Conservation (phyloP, 2,797 vertebrate species). For the Cyprinella venusta region DNA sequence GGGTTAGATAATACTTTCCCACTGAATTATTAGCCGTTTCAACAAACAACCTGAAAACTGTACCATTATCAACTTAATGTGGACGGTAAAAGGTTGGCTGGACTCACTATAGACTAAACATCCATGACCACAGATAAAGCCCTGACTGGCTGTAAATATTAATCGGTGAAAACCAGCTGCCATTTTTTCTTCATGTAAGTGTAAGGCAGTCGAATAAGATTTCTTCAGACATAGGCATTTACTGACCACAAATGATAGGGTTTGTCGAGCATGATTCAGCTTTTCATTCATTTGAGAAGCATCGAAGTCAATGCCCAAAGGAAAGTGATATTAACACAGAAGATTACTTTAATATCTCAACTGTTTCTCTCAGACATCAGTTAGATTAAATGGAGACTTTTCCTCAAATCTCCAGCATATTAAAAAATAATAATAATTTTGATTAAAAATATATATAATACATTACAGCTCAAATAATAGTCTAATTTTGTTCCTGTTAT, state of each 20-base stretch:
- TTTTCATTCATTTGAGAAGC: conserved; percentile 39
- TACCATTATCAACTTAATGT: background rate
- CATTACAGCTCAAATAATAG: background rate
- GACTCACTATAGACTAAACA: conserved; percentile 65
- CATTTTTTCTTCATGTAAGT: conserved; percentile 6
- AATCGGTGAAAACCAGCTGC: conserved; percentile 19
- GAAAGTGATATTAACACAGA: background rate
- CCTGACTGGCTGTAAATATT: conserved; percentile 7
- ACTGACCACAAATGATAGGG: conserved; percentile 23
- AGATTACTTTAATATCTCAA: background rate
- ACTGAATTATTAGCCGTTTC: too few species aligned
- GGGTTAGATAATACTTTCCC: background rate
- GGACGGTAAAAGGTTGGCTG: conserved; percentile 22
- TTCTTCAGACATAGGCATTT: conserved; percentile 15
- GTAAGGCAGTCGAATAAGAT: conserved; percentile 17
- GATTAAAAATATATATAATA: background rate
- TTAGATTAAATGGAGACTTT: background rate
- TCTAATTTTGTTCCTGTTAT: background rate
- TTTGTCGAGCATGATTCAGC: conserved; percentile 22
- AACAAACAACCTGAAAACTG: too few species aligned
- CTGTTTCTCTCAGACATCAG: background rate
- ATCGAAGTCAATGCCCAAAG: background rate
- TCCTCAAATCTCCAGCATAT: background rate
- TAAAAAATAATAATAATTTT: background rate
- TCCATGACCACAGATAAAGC: conserved; percentile 56